phyloP scores from a whole-genome alignment of 2,797 vertebrate genomes.

The Aplochiton taeniatus region DNA sequence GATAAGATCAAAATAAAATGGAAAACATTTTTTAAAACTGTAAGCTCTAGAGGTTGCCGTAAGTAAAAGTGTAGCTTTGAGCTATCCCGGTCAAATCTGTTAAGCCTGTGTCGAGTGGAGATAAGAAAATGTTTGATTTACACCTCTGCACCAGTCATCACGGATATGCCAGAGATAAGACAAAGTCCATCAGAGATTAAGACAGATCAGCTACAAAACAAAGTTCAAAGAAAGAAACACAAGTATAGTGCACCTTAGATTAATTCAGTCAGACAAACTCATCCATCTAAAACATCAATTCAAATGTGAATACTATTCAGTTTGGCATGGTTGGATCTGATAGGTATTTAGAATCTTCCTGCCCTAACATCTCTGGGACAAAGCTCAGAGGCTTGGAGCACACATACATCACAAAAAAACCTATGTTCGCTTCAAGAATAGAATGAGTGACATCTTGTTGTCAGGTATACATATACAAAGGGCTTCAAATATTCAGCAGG shows the following conservation, averaged over 20 bases:
- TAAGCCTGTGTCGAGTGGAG: slow-evolving; percentile 2
- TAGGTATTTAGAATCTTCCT: no score
- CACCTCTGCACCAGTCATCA: slow-evolving; percentile 10
- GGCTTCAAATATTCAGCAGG: slow-evolving; percentile 43
- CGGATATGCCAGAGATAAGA: slow-evolving; percentile 8
- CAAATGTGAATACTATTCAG: no score
- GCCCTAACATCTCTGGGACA: no score
- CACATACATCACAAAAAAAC: no score
- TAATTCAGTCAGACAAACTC: no score
- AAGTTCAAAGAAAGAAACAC: neutral
- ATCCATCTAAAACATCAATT: no score
- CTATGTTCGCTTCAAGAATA: no score
- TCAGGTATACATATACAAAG: slow-evolving; percentile 25
- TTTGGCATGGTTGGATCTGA: no score
- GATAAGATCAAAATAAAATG: slow-evolving; percentile 22
- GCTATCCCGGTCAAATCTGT: slow-evolving; percentile 17
- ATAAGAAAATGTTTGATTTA: slow-evolving; percentile 21
- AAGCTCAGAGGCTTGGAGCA: no score
- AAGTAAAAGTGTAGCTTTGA: neutral
- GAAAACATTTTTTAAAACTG: slow-evolving; percentile 5
- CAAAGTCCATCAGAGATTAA: neutral
- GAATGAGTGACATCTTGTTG: slow-evolving; percentile 42
- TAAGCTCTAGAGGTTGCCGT: slow-evolving; percentile 2
- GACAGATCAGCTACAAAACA: neutral
- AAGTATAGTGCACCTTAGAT: neutral